A percentile compares a stretch with the other conserved stretches of the same genome.
phyloP scores from a whole-genome alignment of 2,888 invertebrate species.

The Diploptera punctata region DNA sequence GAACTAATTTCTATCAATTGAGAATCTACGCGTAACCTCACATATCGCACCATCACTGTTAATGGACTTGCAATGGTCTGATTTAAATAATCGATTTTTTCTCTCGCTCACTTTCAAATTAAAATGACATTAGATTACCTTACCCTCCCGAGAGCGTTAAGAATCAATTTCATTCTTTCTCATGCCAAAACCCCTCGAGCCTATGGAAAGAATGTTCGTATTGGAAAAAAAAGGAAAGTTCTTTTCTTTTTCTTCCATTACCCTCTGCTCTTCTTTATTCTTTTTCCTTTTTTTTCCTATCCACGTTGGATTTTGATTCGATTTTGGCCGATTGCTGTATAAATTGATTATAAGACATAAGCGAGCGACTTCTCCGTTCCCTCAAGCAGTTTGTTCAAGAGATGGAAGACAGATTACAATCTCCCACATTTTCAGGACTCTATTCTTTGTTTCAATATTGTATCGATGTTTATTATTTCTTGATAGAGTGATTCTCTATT shows the following conservation, averaged over 20 bases:
- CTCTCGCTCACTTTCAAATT: too few species aligned
- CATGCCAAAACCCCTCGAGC: slow-evolving; percentile 4
- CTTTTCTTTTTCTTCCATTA: slow-evolving; percentile 35
- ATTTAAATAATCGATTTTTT: too few species aligned
- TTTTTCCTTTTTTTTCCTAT: slow-evolving; percentile 42
- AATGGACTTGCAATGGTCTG: too few species aligned
- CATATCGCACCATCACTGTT: too few species aligned
- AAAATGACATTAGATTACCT: slow-evolving; percentile 9
- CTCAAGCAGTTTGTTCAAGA: too few species aligned
- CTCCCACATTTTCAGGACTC: too few species aligned
- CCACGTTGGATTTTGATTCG: slow-evolving; percentile 33
- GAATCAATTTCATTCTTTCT: slow-evolving; percentile 18
- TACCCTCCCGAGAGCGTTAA: slow-evolving; percentile 14
- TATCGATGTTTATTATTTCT: too few species aligned
- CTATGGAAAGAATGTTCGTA: slow-evolving; percentile 6
- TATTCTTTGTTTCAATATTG: too few species aligned
- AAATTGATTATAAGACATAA: slow-evolving; percentile 36
- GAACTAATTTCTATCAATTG: too few species aligned
- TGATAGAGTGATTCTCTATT: too few species aligned
- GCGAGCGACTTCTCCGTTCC: slow-evolving; percentile 22
- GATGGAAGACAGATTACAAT: too few species aligned
- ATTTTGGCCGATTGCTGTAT: slow-evolving; percentile 34
- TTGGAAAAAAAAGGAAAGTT: slow-evolving; percentile 21
- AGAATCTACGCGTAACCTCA: too few species aligned
- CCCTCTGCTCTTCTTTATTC: slow-evolving; percentile 37